Evolutionary conservation across 2,888 invertebrate genomes (phyloP).

Genomic region (Himalopsyche japonica): DNA sequence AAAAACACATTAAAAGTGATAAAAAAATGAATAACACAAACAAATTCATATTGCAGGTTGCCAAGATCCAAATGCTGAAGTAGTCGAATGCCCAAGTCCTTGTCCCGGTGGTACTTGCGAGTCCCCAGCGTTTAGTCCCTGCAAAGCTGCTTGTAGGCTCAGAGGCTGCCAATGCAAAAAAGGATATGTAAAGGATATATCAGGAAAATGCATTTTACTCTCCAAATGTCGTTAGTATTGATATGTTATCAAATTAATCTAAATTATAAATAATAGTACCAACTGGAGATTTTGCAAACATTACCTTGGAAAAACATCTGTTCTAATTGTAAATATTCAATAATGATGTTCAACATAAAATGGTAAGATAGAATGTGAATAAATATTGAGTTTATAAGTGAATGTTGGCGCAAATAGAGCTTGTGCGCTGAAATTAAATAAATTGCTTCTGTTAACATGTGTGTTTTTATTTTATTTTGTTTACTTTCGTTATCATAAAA

Average conservation of each 20-base stretch:
- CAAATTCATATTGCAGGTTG: conserved; percentile 5
- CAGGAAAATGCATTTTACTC: conserved; percentile 11
- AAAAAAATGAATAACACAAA: no score
- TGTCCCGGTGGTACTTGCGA: conserved; percentile 30
- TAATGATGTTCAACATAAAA: background rate
- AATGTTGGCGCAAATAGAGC: background rate
- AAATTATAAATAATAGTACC: background rate
- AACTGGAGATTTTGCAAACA: background rate
- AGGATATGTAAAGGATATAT: conserved; percentile 10
- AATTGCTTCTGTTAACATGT: background rate
- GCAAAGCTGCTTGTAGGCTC: background rate
- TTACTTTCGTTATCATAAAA: no score
- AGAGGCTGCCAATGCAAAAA: conserved; percentile 20
- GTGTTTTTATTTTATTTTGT: background rate
- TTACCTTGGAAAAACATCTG: background rate
- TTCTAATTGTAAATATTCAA: background rate
- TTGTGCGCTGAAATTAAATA: background rate
- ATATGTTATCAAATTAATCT: background rate
- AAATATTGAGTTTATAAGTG: background rate
- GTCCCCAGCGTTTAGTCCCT: conserved; percentile 6
- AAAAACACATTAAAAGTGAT: no score
- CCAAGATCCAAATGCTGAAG: conserved; percentile 23
- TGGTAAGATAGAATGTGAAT: background rate
- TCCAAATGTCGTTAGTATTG: conserved; percentile 16
- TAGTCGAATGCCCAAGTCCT: conserved; percentile 24